Evolutionary conservation across 2,888 invertebrate species (phyloP), one percentile per base, ranked within the genome.

Genomic region (Mimas tiliae): DNA sequence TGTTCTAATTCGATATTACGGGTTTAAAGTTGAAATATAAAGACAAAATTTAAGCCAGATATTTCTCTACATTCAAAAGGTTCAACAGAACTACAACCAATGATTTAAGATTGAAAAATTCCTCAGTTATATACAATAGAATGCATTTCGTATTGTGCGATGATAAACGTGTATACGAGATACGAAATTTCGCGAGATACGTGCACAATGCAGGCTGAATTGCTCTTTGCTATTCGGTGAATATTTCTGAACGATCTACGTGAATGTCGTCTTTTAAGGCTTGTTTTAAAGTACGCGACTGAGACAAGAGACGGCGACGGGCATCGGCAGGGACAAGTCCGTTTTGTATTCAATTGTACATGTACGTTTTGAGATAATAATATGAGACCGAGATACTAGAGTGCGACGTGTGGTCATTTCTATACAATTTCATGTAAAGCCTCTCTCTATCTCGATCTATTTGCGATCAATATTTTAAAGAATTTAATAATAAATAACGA

Each of bases 141-240:
- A 58, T 58, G 58, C 58, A 58, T 58, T 42, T 58, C 12, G 58
- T 58, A 58, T 58, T 58, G 42, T 58, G 58, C 42, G 42, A 19
- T 58, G 19, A 42, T 58, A 58, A 21, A 58, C 38, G 58, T 58
- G 42, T 58, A 42, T 38, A 12, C 9, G 55, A 58, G 38, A 58
- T 58, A 58, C 58, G 42, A 58, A 58, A 58, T 58, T 4, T 58
- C 16, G 42, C 42, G 58, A 38, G 58, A 42, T 58, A 58, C 42
- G 42, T 12, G 19, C 58, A 42, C 58, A 58, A 42, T 58, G 19
- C 19, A 1, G 42, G 1, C 19, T 58, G 42, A 11, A 58, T 58
- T 42, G 38, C 58, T 58, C 19, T 21, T 11, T 19, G 9, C 38
- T 38, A 19, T 58, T 58, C 19, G 42, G 58, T 6, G 42, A 38